Evolutionary conservation across 2,888 invertebrate species (phyloP).

Genomic region (Eupithecia dodoneata): DNA sequence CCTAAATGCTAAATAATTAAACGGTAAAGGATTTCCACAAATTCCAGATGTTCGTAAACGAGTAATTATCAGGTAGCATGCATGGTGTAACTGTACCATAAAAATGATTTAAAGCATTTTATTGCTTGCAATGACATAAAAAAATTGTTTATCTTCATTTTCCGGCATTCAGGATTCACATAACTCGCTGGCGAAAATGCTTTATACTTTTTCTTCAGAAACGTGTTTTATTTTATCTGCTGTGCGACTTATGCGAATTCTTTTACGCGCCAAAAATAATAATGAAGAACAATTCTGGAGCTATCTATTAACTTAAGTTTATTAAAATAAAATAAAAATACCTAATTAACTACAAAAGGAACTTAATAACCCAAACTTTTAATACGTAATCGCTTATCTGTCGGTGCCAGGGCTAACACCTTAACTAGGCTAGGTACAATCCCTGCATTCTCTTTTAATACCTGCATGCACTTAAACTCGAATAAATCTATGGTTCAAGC

Average conservation of each 20-base stretch:
- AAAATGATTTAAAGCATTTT: constrained; percentile 61
- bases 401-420: background rate
- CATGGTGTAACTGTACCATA: constrained; percentile 47
- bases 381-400: background rate
- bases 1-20: constrained; percentile 69
- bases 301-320: background rate
- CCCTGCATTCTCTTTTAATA: background rate
- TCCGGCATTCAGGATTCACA: constrained; percentile 81
- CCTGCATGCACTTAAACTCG: constrained; percentile 29
- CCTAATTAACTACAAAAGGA: background rate
- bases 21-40: constrained; percentile 42
- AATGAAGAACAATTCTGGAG: background rate
- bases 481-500: constrained; percentile 67
- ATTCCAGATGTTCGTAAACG: constrained; percentile 57
- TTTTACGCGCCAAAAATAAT: constrained; percentile 21
- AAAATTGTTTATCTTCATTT: constrained; percentile 59
- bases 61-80: constrained; percentile 60
- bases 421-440: background rate
- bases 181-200: constrained; percentile 70
- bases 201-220: constrained; percentile 43
- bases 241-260: constrained; percentile 73
- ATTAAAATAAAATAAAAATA: background rate
- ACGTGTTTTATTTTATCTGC: constrained; percentile 49
- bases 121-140: constrained; percentile 64
- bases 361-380: background rate